phyloP scores from a whole-genome alignment of 2,113 vertebrate species.

The Pelmatolapia mariae region DNA sequence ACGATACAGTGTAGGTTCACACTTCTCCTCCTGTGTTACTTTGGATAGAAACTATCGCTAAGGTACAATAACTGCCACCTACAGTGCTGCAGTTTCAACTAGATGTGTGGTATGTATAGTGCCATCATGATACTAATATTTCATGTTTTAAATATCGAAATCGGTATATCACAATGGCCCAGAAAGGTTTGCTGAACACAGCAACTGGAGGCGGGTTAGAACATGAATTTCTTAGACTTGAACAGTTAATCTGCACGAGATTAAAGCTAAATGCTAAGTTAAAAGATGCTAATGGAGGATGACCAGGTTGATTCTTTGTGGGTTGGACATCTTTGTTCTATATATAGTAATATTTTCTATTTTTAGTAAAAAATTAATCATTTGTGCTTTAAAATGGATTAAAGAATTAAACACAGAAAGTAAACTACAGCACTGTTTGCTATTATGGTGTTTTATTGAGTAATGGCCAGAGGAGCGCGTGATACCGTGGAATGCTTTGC shows the following conservation, averaged over 20 bases:
- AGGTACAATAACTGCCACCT: background rate
- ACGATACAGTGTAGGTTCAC: background rate
- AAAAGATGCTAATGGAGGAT: background rate
- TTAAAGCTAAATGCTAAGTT: background rate
- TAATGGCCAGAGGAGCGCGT: background rate
- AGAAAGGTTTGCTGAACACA: background rate
- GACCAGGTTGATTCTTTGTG: background rate
- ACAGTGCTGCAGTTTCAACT: background rate
- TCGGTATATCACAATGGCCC: background rate
- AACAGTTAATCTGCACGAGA: background rate
- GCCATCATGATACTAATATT: background rate
- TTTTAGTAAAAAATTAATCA: background rate
- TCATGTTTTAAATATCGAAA: background rate
- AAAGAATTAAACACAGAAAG: background rate
- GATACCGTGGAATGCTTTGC: conserved; percentile 17
- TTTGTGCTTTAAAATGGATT: background rate
- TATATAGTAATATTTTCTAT: background rate
- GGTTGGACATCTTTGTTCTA: background rate
- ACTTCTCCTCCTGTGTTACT: background rate
- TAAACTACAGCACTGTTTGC: background rate
- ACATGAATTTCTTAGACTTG: background rate
- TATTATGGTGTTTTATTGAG: background rate
- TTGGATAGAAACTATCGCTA: background rate
- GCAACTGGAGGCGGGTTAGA: background rate
- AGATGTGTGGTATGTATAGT: background rate